phyloP scores from a whole-genome alignment of 2,888 invertebrate genomes.

The Spisula subtruncata region DNA sequence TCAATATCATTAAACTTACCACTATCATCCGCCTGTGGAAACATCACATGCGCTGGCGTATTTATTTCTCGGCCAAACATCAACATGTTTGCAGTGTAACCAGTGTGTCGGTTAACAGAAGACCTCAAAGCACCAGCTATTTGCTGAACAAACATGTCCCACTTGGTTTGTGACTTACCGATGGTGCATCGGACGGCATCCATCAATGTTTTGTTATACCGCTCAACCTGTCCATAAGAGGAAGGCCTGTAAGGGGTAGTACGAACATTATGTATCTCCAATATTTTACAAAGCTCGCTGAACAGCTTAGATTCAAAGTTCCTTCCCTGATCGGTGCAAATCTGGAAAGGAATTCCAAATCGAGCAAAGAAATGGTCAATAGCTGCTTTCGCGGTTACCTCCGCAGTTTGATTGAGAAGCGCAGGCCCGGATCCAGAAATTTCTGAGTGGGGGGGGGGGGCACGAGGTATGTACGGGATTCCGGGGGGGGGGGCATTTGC shows the following conservation, averaged over 20 bases:
- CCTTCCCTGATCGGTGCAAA: constrained; percentile 28
- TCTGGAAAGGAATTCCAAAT: constrained; percentile 32
- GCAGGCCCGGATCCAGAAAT: too few species aligned
- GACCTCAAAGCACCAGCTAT: not conserved
- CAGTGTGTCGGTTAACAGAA: constrained; percentile 21
- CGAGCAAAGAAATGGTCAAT: constrained; percentile 19
- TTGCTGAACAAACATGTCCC: not conserved
- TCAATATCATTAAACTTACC: too few species aligned
- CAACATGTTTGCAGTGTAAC: constrained; percentile 34
- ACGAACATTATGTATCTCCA: constrained; percentile 10
- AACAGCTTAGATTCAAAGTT: constrained; percentile 30
- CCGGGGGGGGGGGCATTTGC: too few species aligned
- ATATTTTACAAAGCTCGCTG: not conserved
- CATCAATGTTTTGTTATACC: constrained; percentile 44
- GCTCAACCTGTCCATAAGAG: constrained; percentile 31
- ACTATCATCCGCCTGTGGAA: too few species aligned
- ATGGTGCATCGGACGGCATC: constrained; percentile 56
- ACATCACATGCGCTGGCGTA: constrained; percentile 3
- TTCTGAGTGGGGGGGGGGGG: too few species aligned
- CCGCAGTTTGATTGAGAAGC: constrained; percentile 33
- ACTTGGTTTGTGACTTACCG: not conserved
- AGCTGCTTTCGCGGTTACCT: constrained; percentile 20
- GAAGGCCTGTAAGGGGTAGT: constrained; percentile 29
- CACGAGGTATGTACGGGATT: too few species aligned
- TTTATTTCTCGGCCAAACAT: constrained; percentile 19